Conservation (phyloP, 2,797 vertebrate species). For the Lacerta agilis region DNA sequence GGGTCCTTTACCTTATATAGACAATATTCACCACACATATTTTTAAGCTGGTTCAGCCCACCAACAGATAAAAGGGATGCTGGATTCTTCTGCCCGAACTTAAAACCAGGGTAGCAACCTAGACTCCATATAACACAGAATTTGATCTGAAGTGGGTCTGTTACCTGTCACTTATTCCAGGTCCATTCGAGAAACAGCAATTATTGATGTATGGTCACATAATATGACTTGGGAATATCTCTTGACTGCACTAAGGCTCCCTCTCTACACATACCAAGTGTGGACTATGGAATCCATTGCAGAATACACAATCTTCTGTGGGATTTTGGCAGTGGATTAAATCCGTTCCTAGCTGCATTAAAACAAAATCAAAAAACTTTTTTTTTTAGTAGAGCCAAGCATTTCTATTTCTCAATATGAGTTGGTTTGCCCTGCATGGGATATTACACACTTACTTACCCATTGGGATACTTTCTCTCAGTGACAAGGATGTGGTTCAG, state of each 20-base stretch:
- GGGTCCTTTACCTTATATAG: too few species aligned
- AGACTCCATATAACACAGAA: neutral
- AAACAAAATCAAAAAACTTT: neutral
- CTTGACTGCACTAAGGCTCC: neutral
- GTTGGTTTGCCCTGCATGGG: neutral
- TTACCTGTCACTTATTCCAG: neutral
- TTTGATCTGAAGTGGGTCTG: neutral
- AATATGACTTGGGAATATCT: neutral
- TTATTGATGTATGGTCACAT: neutral
- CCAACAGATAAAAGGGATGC: neutral
- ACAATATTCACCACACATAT: neutral
- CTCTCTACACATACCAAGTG: neutral
- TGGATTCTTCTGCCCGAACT: neutral
- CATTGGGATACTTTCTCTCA: neutral
- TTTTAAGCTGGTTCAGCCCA: neutral
- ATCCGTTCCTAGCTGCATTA: neutral
- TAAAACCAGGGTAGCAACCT: neutral
- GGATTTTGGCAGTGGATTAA: neutral
- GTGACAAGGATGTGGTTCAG: neutral
- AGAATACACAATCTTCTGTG: neutral
- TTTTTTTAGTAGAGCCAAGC: neutral
- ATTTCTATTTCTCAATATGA: neutral
- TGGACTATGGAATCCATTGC: neutral
- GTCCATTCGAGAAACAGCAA: neutral
- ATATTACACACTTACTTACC: neutral